Base-by-base conservation (phyloP, 2,797 vertebrate genomes). In the Notolepis coatsorum region DNA sequence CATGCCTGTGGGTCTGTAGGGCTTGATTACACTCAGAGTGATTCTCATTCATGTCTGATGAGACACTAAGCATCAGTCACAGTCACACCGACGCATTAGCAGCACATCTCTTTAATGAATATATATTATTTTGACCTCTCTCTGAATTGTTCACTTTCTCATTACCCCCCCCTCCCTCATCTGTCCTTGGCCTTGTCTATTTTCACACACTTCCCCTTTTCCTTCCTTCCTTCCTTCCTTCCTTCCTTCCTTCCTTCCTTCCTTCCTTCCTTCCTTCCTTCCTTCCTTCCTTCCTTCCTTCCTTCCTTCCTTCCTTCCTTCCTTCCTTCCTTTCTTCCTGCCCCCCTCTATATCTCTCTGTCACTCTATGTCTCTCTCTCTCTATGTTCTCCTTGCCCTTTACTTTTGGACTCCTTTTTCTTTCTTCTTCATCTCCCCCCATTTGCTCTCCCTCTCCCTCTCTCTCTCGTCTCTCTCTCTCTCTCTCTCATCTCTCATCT, bases 41-140 rank as follows among this genome's bases (percentile, higher is more conserved):
- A 94, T 93, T 89, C 83, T 87, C 78, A 87, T 86, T 89, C 81
- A 77, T 64, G 63, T 84, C 80, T 85, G 84, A 90, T 83, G 84
- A 89, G 89, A 92, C 91, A 87, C 83, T 68, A 70, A 79, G 68
- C 90, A 93, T 93, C 89, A 85, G 88, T 93, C 91, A 91, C 78
- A 85, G 84, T 87, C 90, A 88, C n/a, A 73, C 72, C 68, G 61
- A 81, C 78, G 78, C 81, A 88, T 89, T 88, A 81, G 75, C 73
- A 79, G 74, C 86, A 82, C 79, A 84, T 87, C 85, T 78, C 67
- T 77, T 82, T 89, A 91, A 93, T 92, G 87, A 92, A 90, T 85
- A 91, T 86, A 86, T 91, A 90, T 92, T 83, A 88, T 89, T 90
- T 88, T 90, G 90, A 91, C 84, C 86, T 81, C 69, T 80, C 62